Evolutionary conservation across 1,140 invertebrate species (phyloP).

Genomic region (Papilio aristodemus): DNA sequence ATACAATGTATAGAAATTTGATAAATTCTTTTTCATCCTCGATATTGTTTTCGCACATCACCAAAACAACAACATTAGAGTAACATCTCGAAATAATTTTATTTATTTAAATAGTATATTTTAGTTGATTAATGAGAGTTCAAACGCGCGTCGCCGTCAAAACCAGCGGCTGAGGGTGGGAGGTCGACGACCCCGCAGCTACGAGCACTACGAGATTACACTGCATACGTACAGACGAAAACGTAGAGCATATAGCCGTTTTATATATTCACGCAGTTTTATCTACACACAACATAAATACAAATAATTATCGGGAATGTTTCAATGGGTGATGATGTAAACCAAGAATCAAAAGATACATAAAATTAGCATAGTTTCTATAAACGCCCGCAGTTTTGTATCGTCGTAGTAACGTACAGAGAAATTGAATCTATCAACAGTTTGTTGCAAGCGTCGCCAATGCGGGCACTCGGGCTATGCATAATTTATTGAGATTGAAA

Average conservation of each 20-base stretch:
- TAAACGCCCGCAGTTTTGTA: neutral
- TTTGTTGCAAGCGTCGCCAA: neutral
- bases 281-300: neutral
- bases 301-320: too few relatives aligned
- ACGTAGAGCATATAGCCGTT: slow-evolving; percentile 15
- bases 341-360: too few relatives aligned
- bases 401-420: neutral
- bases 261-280: slow-evolving; percentile 1
- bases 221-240: slow-evolving; percentile 18
- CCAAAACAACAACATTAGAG: neutral
- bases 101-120: neutral
- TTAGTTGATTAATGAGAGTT: slow-evolving; percentile 14
- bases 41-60: too few relatives aligned
- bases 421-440: slow-evolving; percentile 1
- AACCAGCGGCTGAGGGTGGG: slow-evolving; percentile 39
- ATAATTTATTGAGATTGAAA: slow-evolving; percentile 19
- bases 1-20: too few relatives aligned
- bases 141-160: slow-evolving; percentile 35
- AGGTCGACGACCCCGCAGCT: slow-evolving; percentile 38
- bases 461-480: neutral
- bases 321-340: too few relatives aligned
- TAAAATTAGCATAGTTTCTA: neutral
- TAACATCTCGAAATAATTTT: neutral
- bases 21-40: too few relatives aligned
- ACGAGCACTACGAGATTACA: slow-evolving; percentile 22